phyloP scores from a whole-genome alignment of 2,888 invertebrate genomes.

The Ganaspis brasiliensis region DNA sequence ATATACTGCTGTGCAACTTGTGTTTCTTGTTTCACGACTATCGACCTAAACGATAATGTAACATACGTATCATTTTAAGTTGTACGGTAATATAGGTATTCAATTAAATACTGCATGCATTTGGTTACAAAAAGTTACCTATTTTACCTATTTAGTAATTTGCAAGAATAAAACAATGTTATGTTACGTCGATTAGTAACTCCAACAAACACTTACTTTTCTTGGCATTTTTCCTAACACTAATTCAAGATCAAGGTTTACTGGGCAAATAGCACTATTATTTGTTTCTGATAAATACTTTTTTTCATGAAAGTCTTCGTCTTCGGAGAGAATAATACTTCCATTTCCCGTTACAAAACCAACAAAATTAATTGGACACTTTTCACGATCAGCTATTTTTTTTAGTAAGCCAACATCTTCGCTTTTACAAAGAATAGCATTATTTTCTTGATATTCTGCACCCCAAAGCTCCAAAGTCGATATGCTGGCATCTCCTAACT shows the following conservation, averaged over 20 bases:
- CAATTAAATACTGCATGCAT: no score
- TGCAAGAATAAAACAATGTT: no score
- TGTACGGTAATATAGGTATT: no score
- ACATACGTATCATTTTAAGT: no score
- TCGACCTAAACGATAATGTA: no score
- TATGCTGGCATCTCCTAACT: conserved; percentile 96
- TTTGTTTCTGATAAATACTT: conserved; percentile 77
- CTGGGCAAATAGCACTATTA: conserved; percentile 85
- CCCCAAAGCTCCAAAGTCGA: conserved; percentile 98
- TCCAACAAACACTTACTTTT: conserved; percentile 82
- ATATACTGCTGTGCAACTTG: no score
- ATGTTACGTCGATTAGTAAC: no score
- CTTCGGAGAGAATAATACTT: conserved; percentile 87
- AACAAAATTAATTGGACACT: conserved; percentile 96
- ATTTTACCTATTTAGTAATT: no score
- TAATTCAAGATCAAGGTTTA: conserved; percentile 93
- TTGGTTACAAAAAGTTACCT: no score
- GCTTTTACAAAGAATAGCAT: conserved; percentile 91
- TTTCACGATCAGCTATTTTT: conserved; percentile 91
- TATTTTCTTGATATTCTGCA: conserved; percentile 98
- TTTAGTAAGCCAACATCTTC: conserved; percentile 85
- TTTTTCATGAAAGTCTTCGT: conserved; percentile 81
- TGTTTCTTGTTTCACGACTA: no score
- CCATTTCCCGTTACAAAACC: conserved; percentile 95
- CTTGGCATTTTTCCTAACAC: conserved; percentile 94